These are phyloP conservation scores for Scolanthus callimorphus DNA, from an alignment of 92 coral and sea anemone genomes.

Conservation along the genomic window DNA sequence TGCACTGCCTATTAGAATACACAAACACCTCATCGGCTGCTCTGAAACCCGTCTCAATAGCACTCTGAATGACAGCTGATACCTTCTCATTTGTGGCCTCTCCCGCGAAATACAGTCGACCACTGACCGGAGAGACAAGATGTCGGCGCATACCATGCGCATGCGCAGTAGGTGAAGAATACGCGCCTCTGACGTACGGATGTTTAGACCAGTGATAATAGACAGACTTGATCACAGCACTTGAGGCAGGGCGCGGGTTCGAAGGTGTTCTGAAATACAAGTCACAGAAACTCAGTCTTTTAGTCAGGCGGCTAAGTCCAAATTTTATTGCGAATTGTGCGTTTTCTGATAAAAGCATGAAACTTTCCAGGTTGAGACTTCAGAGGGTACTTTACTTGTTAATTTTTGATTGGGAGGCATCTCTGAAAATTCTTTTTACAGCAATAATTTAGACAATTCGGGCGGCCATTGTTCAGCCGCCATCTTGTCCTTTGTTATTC, in stretches of 20 bases:
- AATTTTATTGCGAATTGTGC: too few species aligned
- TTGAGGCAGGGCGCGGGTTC: constrained; percentile 61
- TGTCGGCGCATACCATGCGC: constrained; percentile 71
- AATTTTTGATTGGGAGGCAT: too few species aligned
- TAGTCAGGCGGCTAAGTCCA: too few species aligned
- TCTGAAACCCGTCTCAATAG: constrained; percentile 87
- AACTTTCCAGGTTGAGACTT: too few species aligned
- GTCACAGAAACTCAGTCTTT: too few species aligned
- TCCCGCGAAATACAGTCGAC: constrained; percentile 87
- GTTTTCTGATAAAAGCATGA: too few species aligned
- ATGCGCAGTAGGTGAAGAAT: constrained; percentile 80
- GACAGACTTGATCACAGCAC: constrained; percentile 49
- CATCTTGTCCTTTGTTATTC: too few species aligned
- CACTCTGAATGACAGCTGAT: constrained; percentile 71
- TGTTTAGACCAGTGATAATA: constrained; percentile 93
- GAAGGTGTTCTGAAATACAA: constrained; percentile 38
- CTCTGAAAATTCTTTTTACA: not conserved
- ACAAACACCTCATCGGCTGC: too few species aligned
- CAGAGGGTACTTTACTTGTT: too few species aligned
- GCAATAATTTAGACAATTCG: too few species aligned
- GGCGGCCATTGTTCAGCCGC: too few species aligned
- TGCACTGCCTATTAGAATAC: too few species aligned
- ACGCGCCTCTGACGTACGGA: constrained; percentile 90
- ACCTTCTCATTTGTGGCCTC: constrained; percentile 75
- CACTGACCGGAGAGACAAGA: constrained; percentile 67